Percentiles rank a stretch among this genome's conserved stretches.
phyloP scores from a whole-genome alignment of 2,797 vertebrate genomes.

The Lacerta viridis region DNA sequence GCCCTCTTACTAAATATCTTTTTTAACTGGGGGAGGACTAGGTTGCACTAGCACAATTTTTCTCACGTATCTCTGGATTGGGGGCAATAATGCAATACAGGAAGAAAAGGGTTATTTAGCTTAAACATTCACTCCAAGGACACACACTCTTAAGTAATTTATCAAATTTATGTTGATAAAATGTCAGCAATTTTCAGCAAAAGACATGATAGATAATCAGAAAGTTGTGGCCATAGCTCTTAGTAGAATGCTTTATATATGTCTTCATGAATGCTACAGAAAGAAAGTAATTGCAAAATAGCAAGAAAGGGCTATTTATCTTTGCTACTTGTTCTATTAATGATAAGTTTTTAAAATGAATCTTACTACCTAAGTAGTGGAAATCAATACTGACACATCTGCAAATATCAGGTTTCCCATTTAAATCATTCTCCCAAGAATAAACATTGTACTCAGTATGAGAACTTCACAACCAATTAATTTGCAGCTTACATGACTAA shows the following conservation, averaged over 20 bases:
- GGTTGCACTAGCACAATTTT: too few relatives aligned
- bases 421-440: neutral
- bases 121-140: slow-evolving; percentile 14
- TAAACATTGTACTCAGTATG: neutral
- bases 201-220: slow-evolving; percentile 33
- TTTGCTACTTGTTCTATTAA: slow-evolving; percentile 41
- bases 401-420: slow-evolving; percentile 20
- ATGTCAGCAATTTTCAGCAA: slow-evolving; percentile 47
- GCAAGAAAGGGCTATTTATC: slow-evolving; percentile 39
- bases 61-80: neutral
- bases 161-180: slow-evolving; percentile 54
- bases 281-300: slow-evolving; percentile 54
- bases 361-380: slow-evolving; percentile 52
- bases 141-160: slow-evolving; percentile 29
- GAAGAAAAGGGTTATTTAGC: neutral
- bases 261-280: slow-evolving; percentile 23
- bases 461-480: neutral
- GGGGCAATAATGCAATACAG: neutral
- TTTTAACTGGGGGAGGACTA: neutral
- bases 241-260: slow-evolving; percentile 10
- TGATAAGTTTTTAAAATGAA: slow-evolving; percentile 15
- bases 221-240: slow-evolving; percentile 47
- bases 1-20: neutral
- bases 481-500: neutral
- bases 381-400: slow-evolving; percentile 18